Conservation (phyloP, 2,797 vertebrate species). For the Neostethus bicornis region DNA sequence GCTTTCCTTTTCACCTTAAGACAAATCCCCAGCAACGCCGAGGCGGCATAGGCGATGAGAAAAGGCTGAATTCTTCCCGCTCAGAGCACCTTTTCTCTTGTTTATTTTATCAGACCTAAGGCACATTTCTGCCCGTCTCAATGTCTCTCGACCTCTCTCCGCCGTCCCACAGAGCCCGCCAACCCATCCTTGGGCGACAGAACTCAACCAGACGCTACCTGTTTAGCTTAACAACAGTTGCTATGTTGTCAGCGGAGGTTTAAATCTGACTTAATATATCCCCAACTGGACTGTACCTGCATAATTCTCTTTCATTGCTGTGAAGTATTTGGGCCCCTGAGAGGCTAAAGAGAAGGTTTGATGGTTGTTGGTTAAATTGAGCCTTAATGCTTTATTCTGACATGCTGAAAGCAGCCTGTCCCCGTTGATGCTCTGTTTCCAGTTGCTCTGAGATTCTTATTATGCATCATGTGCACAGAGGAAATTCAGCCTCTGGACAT, state of each 20-base stretch:
- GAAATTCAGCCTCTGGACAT: slow-evolving; percentile 64
- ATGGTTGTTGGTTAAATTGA: slow-evolving; percentile 82
- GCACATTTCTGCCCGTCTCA: slow-evolving; percentile 85
- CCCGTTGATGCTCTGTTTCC: slow-evolving; percentile 59
- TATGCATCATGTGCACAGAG: slow-evolving; percentile 67
- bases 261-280: slow-evolving; percentile 93
- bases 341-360: slow-evolving; percentile 68
- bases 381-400: slow-evolving; percentile 85
- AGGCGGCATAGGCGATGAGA: slow-evolving; percentile 91
- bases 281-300: slow-evolving; percentile 86
- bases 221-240: slow-evolving; percentile 86
- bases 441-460: slow-evolving; percentile 55
- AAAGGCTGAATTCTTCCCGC: slow-evolving; percentile 67
- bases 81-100: slow-evolving; percentile 82
- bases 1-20: slow-evolving; percentile 81
- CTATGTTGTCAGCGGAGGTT: slow-evolving; percentile 72
- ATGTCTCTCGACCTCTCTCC: slow-evolving; percentile 64
- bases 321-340: slow-evolving; percentile 71
- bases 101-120: slow-evolving; percentile 97
- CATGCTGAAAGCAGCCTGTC: slow-evolving; percentile 58
- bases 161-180: slow-evolving; percentile 75
- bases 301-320: slow-evolving; percentile 91
- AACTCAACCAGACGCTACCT: slow-evolving; percentile 81
- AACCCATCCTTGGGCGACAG: slow-evolving; percentile 90
- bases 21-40: slow-evolving; percentile 85